Base-by-base conservation (phyloP, 2,888 invertebrate species). In the Cenopis cana region DNA sequence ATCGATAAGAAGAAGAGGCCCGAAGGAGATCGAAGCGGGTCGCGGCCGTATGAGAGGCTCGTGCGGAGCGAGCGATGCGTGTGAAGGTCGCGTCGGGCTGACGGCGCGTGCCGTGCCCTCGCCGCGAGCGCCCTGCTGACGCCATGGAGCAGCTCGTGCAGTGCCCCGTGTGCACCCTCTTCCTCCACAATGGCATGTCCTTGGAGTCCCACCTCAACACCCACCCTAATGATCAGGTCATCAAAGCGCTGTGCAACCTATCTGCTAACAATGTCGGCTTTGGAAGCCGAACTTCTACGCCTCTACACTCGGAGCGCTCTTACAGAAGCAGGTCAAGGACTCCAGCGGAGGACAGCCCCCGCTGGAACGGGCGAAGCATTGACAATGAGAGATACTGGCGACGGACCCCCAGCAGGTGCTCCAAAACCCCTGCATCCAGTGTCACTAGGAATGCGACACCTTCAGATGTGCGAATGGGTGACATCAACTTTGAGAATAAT, bases 151-250 rank as follows among this genome's bases (percentile, higher is more conserved):
- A 89, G 76, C 86, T 87, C 68, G 86, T 95, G 79, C 95, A 95
- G 85, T 98, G 97, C 88, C 97, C 97, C 68, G 97, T 97, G 76
- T 98, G 97, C 90, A 97, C 97, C 50, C 93, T 97, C 74, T 97
- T 95, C 88, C 93, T 98, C 77, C 95, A 97, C 78, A 96, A 96
- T 90, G 97, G 97, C 70, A 97, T 97, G 93, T 95, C 96, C 73
- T 91, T 97, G 78, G 96, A 97, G 85, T 95, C 95, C 76, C 97
- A 97, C 86, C 94, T 98, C 86, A 96, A 97, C 83, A 97, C 97
- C 33, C 97, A 97, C 93, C 97, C 97, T 54, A 97, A 97, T 88
- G 97, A 97, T 80, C 97, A 97, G 89, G 97, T 98, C 64, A 97
- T 97, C 78, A 97, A 96, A 85, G 97, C 97, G 29, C 91, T 98